Base-by-base conservation (phyloP, 2,888 invertebrate genomes). In the Heliothis peltigera region DNA sequence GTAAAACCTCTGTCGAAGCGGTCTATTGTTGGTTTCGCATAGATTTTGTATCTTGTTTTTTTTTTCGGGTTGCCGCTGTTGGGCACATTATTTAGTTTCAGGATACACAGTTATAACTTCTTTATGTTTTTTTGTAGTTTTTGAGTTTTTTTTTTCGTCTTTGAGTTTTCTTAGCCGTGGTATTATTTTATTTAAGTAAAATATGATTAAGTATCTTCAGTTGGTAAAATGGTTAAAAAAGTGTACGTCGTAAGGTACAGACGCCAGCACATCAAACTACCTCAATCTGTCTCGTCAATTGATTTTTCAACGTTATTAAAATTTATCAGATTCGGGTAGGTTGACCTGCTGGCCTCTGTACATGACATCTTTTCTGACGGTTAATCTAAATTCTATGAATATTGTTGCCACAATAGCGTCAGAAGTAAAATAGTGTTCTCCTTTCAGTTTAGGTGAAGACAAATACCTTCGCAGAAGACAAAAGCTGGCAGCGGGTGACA, bases 1-100 rank as follows among this genome's bases (percentile, higher is more conserved):
- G 80, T 81, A 84, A 85, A 85, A 81, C 78, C 82, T 81, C 84
- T 85, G 84, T 84, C 77, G 83, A 80, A 81, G 69, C 83, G 73
- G 79, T 82, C 83, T 79, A 84, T 88, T 88, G 87, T 89, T 87
- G 82, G 84, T 80, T 83, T 79, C 77, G 81, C 79, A 75, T 70
- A 81, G 81, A 84, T 84, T 61, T 86, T 82, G 73, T 83, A 80
- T 81, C 80, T 81, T 80, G 80, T 84, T 85, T 71, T 86, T 71
- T 84, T 77, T 75, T 68, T 80, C 76, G 79, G 78, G 81, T 67
- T 70, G 42, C 81, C 80, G 80, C 78, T 83, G 75, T 70, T 71
- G 57, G 71, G 60, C 74, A 70, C 60, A 75, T 73, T 68, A 59
- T 71, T 63, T 64, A 55, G 10, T 25, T 53, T 28, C 48, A 62